These are phyloP conservation scores for Lithophane ornitopus DNA, from an alignment of 2,888 invertebrate genomes.

Conservation along the genomic window DNA sequence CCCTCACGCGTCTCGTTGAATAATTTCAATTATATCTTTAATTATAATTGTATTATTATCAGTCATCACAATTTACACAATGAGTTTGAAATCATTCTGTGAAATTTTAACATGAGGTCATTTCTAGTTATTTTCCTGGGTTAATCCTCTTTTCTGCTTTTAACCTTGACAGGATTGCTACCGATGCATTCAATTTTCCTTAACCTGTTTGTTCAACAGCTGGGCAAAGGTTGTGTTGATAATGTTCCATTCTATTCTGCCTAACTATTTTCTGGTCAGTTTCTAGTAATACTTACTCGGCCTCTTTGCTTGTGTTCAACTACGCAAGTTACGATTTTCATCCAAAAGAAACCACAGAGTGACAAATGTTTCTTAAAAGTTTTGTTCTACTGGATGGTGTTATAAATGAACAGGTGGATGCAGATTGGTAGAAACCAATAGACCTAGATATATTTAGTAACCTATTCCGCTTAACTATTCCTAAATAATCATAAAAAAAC, in stretches of 20 bases:
- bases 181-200: constrained; percentile 33
- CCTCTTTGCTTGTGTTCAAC: background rate
- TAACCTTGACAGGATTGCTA: constrained; percentile 3
- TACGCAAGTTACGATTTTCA: background rate
- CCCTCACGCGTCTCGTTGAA: constrained; percentile 28
- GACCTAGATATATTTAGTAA: no score
- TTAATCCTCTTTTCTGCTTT: constrained; percentile 19
- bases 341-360: background rate
- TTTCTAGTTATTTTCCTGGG: constrained; percentile 21
- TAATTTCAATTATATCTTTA: constrained; percentile 34
- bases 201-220: constrained; percentile 34
- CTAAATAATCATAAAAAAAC: no score
- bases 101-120: constrained; percentile 41
- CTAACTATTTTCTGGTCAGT: constrained; percentile 10
- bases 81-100: constrained; percentile 14
- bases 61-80: background rate
- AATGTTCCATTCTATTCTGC: constrained; percentile 1
- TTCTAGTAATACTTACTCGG: constrained; percentile 13
- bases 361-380: background rate
- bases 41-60: constrained; percentile 8
- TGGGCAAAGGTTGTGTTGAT: constrained; percentile 45
- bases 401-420: constrained; percentile 5
- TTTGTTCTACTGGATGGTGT: background rate
- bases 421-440: no score
- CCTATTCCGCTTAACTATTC: no score